Evolutionary conservation across 2,113 vertebrate genomes (phyloP), one percentile per base, ranked within the genome.

Genomic region (Mus pahari): DNA sequence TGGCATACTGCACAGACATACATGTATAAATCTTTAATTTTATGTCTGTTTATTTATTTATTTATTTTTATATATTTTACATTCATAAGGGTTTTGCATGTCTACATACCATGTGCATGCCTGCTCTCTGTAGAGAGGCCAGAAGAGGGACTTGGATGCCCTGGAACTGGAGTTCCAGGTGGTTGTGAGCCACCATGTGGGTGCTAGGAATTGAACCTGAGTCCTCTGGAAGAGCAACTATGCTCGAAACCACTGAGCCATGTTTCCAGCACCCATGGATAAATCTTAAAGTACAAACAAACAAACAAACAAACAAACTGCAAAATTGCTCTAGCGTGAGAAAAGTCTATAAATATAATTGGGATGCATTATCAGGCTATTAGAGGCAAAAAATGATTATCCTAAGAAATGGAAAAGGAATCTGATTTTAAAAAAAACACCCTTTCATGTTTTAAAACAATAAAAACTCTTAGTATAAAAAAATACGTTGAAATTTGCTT

Each of bases 381-480:
- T 90, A 50, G 14, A 75, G 36, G 62, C 89, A 96, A 83, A 90
- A 33, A 22, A 58, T 22, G 83, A 90, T 58, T 55, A 95, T 94
- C 4, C 26, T 48, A 92, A 58, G 81, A 96, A 97, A 79, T 36
- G 82, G 68, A 95, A 94, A 95, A 92, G 20, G 13, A 26, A 93
- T 68, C 66, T 78, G 78, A 95, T 73, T 42, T 17, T 96, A 93
- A 93, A 91, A 58, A 28, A 64, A 92, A 94, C 1, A 92, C 13
- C 14, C 20, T 86, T 94, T 91, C 22, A 84, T 96, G 79, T 66
- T 78, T 91, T 66, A 78, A 92, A 97, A 96, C 82, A 91, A 50
- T 92, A 90, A 97, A 93, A 39, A 24, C 45, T 89, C 82, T 75
- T 87, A 84, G 50, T 22, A 42, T 31, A 39, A 13, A 83, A 39